phyloP scores from a whole-genome alignment of 2,797 vertebrate genomes.

The Poecilia gillii region DNA sequence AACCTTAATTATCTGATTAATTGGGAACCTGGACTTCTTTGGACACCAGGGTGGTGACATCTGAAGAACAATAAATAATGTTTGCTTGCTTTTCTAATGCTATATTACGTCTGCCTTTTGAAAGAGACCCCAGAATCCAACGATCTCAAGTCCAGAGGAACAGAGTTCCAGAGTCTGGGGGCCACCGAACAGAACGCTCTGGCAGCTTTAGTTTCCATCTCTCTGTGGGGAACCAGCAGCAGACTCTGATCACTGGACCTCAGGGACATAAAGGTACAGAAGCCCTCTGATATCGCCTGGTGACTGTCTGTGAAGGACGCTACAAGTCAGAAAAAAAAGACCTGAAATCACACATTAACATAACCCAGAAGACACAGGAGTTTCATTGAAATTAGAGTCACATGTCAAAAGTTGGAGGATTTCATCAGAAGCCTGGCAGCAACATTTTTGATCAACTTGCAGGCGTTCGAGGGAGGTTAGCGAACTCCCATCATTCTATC shows the following conservation, averaged over 20 bases:
- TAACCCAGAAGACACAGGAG: neutral
- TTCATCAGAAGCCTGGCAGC: neutral
- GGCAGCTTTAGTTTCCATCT: neutral
- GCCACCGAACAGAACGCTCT: neutral
- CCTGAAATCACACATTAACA: neutral
- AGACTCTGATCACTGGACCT: neutral
- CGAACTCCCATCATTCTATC: slow-evolving; percentile 7
- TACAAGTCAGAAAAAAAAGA: neutral
- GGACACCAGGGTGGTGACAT: neutral
- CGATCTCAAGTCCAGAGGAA: neutral
- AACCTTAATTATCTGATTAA: neutral
- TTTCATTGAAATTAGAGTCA: neutral
- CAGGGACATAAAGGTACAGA: neutral
- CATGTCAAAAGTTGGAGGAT: neutral
- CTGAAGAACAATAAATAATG: neutral
- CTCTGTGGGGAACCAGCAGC: neutral
- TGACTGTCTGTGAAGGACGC: neutral
- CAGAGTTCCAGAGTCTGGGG: neutral
- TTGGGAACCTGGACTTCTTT: neutral
- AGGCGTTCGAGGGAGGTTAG: neutral
- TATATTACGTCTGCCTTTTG: neutral
- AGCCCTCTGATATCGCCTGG: neutral
- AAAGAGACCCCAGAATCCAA: neutral
- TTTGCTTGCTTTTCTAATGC: neutral
- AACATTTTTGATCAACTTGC: neutral